Evolutionary conservation across 1,140 invertebrate genomes (phyloP).

Genomic region (Campodea augens): DNA sequence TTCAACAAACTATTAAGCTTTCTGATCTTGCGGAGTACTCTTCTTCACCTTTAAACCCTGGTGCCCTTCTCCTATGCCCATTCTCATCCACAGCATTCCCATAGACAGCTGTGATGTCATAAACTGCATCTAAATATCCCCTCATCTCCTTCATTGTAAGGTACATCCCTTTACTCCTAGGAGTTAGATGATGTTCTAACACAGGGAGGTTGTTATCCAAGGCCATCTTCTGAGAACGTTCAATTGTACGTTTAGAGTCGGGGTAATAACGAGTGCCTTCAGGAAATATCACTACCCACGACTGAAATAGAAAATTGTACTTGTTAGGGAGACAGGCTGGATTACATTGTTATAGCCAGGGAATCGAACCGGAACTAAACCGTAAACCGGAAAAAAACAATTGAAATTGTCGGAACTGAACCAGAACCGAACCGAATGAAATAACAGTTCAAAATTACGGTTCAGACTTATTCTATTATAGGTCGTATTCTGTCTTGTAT

Average conservation of each 20-base stretch:
- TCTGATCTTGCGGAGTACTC: too few species aligned
- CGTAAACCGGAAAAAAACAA: too few species aligned
- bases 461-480: too few species aligned
- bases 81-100: slow-evolving; percentile 11
- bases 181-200: slow-evolving; percentile 28
- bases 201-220: slow-evolving; percentile 21
- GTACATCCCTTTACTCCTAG: slow-evolving; percentile 26
- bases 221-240: slow-evolving; percentile 26
- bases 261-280: slow-evolving; percentile 34
- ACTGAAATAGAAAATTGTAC: slow-evolving; percentile 16
- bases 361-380: too few species aligned
- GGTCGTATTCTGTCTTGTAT: too few species aligned
- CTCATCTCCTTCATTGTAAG: slow-evolving; percentile 24
- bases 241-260: slow-evolving; percentile 22
- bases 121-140: slow-evolving; percentile 17
- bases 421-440: too few species aligned
- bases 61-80: slow-evolving; percentile 14
- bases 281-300: slow-evolving; percentile 36
- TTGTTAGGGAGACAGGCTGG: background rate
- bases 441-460: too few species aligned
- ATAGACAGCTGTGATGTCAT: slow-evolving; percentile 17
- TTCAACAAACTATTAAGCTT: too few species aligned
- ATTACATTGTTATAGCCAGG: too few species aligned
- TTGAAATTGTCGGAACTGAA: too few species aligned
- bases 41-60: slow-evolving; percentile 14